Base-by-base conservation (phyloP, 2,888 invertebrate genomes). In the Eurois occulta region DNA sequence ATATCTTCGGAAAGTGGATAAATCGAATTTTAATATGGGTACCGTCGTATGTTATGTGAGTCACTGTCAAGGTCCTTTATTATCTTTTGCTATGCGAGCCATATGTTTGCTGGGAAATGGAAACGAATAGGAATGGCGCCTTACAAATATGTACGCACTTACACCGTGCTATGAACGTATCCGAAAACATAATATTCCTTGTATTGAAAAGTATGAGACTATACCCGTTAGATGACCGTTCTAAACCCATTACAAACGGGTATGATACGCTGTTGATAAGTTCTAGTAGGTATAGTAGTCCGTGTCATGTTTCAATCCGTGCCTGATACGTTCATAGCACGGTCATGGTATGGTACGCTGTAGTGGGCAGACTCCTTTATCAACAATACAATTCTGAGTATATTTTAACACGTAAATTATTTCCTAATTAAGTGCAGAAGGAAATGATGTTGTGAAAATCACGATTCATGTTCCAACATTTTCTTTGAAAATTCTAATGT, bases 1-100 rank as follows among this genome's bases (percentile, higher is more conserved):
- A 81, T 84, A 85, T 72, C 13, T 74, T 74, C 75, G 7, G 67
- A 5, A 32, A 60, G 16, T 46, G 60, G 38, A 43, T 69, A 67
- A 75, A 2, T 78, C 46, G 32, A 16, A 55, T 81, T 48, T 24
- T 46, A 35, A 38, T 58, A 68, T 43, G n/a, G 32, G 16, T 38
- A 0, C 24, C 18, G 35, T 66, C 35, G 65, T 66, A 46, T 76
- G 55, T 65, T 46, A n/a, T 55, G n/a, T 43, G 24, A 35, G n/a
- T 43, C 28, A 46, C 8, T 46, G 28, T 65, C 46, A 77, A 66
- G 77, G 58, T 71, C 32, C 8, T 16, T n/a, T 16, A 13, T 38
- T 35, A 32, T 60, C 60, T 60, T 60, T 60, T 60, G 28, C 4
- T 55, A 21, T 55, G 55, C 13, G 28, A 55, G 13, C n/a, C 16